These are phyloP conservation scores for Callocephalon fimbriatum DNA, from an alignment of 2,113 vertebrate species.

Conservation along the genomic window DNA sequence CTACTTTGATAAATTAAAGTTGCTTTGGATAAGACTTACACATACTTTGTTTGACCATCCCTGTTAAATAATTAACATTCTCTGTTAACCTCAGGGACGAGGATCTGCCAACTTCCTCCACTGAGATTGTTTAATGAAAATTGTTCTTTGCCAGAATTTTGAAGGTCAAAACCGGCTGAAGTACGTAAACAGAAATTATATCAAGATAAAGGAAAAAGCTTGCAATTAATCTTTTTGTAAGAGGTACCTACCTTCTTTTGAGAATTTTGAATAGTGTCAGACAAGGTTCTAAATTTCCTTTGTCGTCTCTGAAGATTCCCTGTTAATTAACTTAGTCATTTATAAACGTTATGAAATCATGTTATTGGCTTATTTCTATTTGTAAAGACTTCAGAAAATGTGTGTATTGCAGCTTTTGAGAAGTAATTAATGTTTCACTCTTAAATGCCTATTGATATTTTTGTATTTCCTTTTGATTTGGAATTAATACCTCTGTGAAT, in stretches of 20 bases:
- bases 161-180: slow-evolving; percentile 28
- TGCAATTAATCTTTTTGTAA: slow-evolving; percentile 14
- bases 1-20: background rate
- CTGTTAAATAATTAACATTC: slow-evolving; percentile 12
- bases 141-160: slow-evolving; percentile 10
- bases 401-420: slow-evolving; percentile 12
- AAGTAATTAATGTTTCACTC: slow-evolving; percentile 46
- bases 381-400: slow-evolving; percentile 40
- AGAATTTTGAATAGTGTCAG: slow-evolving; percentile 5
- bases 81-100: background rate
- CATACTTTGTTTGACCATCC: background rate
- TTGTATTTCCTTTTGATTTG: background rate
- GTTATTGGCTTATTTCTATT: slow-evolving; percentile 30
- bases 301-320: slow-evolving; percentile 39
- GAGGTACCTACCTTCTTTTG: background rate
- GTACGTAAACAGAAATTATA: slow-evolving; percentile 8
- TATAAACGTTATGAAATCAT: slow-evolving; percentile 31
- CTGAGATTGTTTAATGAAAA: slow-evolving; percentile 37
- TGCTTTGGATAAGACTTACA: background rate
- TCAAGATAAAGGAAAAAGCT: slow-evolving; percentile 4
- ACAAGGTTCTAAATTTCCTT: slow-evolving; percentile 41
- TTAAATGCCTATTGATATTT: slow-evolving; percentile 18
- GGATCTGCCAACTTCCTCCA: background rate
- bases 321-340: slow-evolving; percentile 63
- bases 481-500: background rate